A percentile compares a stretch with the other conserved stretches of the same genome.
Conservation (phyloP, 2,888 invertebrate genomes). For the Aspidiotus rigidus region DNA sequence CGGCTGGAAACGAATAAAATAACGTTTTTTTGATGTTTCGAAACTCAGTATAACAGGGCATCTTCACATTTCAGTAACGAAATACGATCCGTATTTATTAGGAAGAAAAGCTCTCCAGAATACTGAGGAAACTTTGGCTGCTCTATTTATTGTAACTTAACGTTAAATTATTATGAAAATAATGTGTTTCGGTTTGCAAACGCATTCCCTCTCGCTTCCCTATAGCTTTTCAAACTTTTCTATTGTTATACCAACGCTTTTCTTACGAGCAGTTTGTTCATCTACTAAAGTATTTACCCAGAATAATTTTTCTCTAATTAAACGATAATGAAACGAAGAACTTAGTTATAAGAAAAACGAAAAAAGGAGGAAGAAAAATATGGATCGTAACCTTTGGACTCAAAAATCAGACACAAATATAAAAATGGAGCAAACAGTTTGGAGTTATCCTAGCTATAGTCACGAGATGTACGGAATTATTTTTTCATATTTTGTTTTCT, state of each 20-base stretch:
- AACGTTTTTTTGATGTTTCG: neutral
- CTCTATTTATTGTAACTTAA: neutral
- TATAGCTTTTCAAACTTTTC: conserved; percentile 1
- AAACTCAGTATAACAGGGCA: neutral
- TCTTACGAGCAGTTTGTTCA: neutral
- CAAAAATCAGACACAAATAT: too few relatives aligned
- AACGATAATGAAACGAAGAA: neutral
- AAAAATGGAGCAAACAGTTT: too few relatives aligned
- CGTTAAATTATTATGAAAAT: neutral
- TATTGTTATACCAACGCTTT: neutral
- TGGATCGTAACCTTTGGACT: neutral
- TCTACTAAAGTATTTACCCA: neutral
- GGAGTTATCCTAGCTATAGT: too few relatives aligned
- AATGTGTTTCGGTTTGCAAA: conserved; percentile 2
- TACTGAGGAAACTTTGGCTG: neutral
- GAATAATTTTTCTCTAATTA: neutral
- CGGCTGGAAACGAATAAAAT: neutral
- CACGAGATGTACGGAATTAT: too few relatives aligned
- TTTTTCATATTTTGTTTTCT: too few relatives aligned
- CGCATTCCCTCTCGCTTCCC: neutral
- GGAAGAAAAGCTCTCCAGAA: neutral
- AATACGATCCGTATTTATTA: neutral
- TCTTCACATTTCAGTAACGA: neutral
- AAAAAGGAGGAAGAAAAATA: neutral
- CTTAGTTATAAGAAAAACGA: neutral